Conservation (phyloP, 2,113 vertebrate species). For the Vireo altiloquus region DNA sequence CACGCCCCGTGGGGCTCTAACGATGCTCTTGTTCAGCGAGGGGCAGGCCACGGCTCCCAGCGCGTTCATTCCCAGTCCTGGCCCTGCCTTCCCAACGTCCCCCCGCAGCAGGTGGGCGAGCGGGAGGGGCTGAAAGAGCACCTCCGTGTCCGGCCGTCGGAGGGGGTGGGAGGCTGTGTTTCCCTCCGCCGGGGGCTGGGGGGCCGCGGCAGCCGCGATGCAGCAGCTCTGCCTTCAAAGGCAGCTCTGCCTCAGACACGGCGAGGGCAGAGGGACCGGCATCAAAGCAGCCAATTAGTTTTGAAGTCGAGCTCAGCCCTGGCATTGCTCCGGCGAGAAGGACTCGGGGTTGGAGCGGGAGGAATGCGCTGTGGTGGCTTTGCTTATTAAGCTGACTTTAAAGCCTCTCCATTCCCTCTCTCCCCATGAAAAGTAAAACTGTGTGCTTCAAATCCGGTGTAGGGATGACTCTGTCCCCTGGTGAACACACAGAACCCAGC, state of each 20-base stretch:
- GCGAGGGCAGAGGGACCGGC: background rate
- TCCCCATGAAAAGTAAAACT: background rate
- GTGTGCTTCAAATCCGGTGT: accelerated
- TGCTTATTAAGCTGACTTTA: background rate
- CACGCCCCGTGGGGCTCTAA: accelerated
- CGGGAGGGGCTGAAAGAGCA: background rate
- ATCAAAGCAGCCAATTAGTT: conserved; percentile 53
- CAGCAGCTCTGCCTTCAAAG: background rate
- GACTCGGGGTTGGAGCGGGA: background rate
- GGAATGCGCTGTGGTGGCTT: background rate
- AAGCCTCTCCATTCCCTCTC: background rate
- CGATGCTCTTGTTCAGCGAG: background rate
- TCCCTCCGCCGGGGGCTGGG: background rate
- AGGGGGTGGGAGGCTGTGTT: background rate
- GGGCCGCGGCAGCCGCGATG: background rate
- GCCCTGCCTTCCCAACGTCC: background rate
- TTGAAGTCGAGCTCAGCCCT: conserved; percentile 7
- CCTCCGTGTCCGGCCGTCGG: background rate
- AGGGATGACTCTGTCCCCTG: background rate
- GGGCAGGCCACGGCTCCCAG: background rate
- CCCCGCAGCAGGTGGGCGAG: background rate
- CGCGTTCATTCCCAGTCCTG: background rate
- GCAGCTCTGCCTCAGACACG: background rate
- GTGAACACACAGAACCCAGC: background rate
- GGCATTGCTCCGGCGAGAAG: background rate